Base-by-base conservation (phyloP, 1,140 invertebrate species). In the Trigoniulus corallinus region DNA sequence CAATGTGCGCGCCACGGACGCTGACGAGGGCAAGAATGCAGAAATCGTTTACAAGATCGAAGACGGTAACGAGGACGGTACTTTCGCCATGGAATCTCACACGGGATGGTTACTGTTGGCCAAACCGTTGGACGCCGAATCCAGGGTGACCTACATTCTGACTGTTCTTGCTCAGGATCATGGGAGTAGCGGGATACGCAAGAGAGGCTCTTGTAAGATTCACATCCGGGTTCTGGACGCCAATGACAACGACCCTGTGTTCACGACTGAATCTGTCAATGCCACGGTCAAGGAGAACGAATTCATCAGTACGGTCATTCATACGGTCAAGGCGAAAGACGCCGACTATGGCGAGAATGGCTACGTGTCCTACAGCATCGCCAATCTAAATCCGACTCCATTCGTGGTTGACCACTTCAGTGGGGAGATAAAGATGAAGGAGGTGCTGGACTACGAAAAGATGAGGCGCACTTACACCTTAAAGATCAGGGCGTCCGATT, bases 341-440 rank as follows among this genome's bases (percentile, higher is more conserved):
- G 76, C 70, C 15, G 94, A 98, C 66, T 80, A 80, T 2, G 88
- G 86, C 1, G 89, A 95, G 61, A 98, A 98, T 68, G 85, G 88
- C 15, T 88, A 89, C 65, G 81, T 98, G 56, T 89, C 86, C 0
- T 97, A 92, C 70, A 87, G 84, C 54, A 83, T 94, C 57, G 85
- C 84, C 22, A 93, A 94, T 67, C 69, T 88, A 13, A 79, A 83
- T 23, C 53, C 47, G 34, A 79, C 93, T 2, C 93, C 93, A 22
- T 98, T 98, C 66, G 84, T 89, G 57, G 89, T 98, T 47, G 92
- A 98, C 61, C 87, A 87, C 58, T 94, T 96, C 64, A 84, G 83
- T 4, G 95, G 95, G 0, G 73, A 83, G 15, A 78, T 97, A 0
- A 78, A 74, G 58, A 89, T 88, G 0, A 85, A 80, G 0, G 74